A percentile compares a stretch with the other conserved stretches of the same genome.
phyloP scores from a whole-genome alignment of 2,888 invertebrate genomes.

The Matsumyia berberina region DNA sequence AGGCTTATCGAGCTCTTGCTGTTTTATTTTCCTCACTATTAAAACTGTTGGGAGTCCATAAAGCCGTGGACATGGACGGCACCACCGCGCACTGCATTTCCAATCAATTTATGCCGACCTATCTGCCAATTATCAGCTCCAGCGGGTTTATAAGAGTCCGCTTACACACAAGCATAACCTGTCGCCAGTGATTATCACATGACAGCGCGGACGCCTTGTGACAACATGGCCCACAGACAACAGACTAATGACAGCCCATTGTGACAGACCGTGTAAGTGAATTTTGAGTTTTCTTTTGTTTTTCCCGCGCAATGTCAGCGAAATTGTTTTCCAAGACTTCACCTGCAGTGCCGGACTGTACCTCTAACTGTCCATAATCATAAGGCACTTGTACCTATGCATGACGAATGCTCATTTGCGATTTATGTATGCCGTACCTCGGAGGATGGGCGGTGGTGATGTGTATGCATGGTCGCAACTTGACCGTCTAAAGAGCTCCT shows the following conservation, averaged over 20 bases:
- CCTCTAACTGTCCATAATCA: conserved; percentile 5
- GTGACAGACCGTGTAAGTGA: background rate
- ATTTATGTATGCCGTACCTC: background rate
- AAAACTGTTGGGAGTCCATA: conserved; percentile 30
- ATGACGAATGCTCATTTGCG: conserved; percentile 12
- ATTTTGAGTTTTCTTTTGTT: conserved; percentile 17
- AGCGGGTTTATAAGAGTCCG: conserved; percentile 25
- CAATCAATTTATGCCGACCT: conserved; percentile 51
- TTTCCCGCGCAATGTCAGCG: background rate
- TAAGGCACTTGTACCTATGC: conserved; percentile 4
- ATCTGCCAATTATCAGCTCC: conserved; percentile 39
- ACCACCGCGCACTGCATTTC: conserved; percentile 13
- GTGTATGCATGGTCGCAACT: conserved; percentile 2
- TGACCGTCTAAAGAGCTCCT: conserved; percentile 1
- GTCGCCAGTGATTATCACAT: conserved; percentile 50
- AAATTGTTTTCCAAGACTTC: background rate
- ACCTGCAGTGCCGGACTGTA: no score
- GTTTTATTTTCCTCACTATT: conserved; percentile 20
- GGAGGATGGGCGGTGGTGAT: conserved; percentile 11
- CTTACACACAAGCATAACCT: conserved; percentile 5
- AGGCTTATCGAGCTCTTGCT: conserved; percentile 12
- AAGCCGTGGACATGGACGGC: background rate
- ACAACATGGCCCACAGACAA: background rate
- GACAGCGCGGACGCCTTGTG: conserved; percentile 25
- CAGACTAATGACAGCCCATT: background rate